These are phyloP conservation scores for Paratilapia polleni DNA, from an alignment of 2,113 vertebrate species.

Conservation along the genomic window DNA sequence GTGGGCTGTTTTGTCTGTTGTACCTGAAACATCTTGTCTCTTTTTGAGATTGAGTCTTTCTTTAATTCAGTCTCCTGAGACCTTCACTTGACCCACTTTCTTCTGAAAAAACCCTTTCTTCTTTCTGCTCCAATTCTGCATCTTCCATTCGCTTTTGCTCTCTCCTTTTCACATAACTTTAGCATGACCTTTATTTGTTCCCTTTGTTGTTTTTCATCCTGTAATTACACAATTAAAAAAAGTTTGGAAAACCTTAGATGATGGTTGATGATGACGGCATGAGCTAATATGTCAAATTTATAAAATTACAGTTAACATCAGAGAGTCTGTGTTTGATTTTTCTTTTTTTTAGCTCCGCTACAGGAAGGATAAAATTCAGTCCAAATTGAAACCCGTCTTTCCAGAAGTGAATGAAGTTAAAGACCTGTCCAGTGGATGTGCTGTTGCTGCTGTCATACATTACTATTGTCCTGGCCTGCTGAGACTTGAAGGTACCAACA, in stretches of 20 bases:
- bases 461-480: constrained; percentile 89
- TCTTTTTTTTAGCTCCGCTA: constrained; percentile 85
- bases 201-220: constrained; percentile 19
- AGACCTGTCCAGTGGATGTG: constrained; percentile 89
- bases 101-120: constrained; percentile 32
- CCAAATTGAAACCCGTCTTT: constrained; percentile 86
- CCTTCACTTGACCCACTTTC: constrained; percentile 54
- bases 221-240: no score
- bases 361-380: constrained; percentile 88
- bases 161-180: not conserved
- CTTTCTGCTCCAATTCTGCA: constrained; percentile 30
- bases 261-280: not conserved
- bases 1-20: constrained; percentile 35
- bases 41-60: not conserved
- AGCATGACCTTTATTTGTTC: constrained; percentile 32
- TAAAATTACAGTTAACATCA: not conserved
- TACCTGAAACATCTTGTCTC: constrained; percentile 35
- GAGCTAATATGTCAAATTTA: not conserved
- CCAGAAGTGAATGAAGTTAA: constrained; percentile 84
- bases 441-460: constrained; percentile 88
- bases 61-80: constrained; percentile 42
- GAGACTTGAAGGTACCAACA: constrained; percentile 85
- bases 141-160: constrained; percentile 20
- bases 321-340: constrained; percentile 7
- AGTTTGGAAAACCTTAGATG: constrained; percentile 5